Evolutionary conservation across 1,140 invertebrate species (phyloP), one percentile per base, ranked within the genome.

Genomic region (Tetramorium simillimum): DNA sequence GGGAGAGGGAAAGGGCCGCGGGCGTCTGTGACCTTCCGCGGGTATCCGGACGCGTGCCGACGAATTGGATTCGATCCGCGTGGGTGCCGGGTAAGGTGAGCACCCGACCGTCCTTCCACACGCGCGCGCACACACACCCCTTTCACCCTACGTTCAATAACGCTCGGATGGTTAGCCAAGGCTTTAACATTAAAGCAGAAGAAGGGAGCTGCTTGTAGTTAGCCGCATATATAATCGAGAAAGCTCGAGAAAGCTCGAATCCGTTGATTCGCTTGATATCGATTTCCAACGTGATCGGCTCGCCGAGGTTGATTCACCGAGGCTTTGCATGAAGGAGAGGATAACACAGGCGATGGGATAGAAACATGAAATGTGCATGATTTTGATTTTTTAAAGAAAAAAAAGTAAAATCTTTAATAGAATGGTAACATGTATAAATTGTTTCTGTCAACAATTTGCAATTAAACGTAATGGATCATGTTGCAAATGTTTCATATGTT

Each of bases 41-140:
- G 69, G 28, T 53, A 77, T 87, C 62, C 73, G 53, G 63, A 82
- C 67, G 88, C 65, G 67, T 73, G 28, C 24, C 73, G 62, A 86
- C 84, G 82, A 90, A 88, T 86, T 91, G 77, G 75, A 85, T 90
- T 90, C 81, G 53, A 91, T 86, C 69, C 60, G 89, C 88, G 88
- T 90, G 85, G 89, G 86, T 82, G 86, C 37, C n/a, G 62, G 56
- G 87, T 89, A 90, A 90, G 78, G 85, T 85, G 73, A 90, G 88
- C 85, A 86, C 82, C 76, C 85, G 86, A 75, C 40, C 76, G 51
- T 82, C 70, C 88, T 89, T 53, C 46, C 51, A 40, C 37, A 10
- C 51, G 58, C 40, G 40, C 56, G 51, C 51, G 43, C 43, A 37
- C 43, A 12, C 46, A 16, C 21, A 5, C 3, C 40, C 21, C 53